A percentile compares a stretch with the other conserved stretches of the same genome.
Conservation (phyloP, 2,797 vertebrate genomes). For the Labroides dimidiatus region DNA sequence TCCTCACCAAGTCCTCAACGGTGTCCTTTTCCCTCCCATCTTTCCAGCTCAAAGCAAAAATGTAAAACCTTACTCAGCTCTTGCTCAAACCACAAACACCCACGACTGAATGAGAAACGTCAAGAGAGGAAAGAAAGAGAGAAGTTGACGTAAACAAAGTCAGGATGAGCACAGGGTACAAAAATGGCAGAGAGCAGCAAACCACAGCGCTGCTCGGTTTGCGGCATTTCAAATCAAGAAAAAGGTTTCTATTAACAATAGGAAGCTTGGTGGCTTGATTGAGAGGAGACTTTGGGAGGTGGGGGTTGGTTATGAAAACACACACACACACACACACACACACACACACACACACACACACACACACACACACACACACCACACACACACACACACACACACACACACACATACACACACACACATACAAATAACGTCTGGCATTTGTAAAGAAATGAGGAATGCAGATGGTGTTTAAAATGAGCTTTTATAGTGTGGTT, state of each 20-base stretch:
- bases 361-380: too few relatives aligned
- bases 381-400: too few relatives aligned
- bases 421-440: constrained; percentile 47
- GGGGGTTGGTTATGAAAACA: constrained; percentile 35
- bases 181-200: constrained; percentile 30
- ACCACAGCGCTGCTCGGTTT: constrained; percentile 18
- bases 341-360: too few relatives aligned
- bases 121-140: constrained; percentile 10
- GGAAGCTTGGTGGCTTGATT: constrained; percentile 45
- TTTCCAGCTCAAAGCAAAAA: constrained; percentile 38
- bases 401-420: neutral
- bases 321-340: constrained; percentile 33
- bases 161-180: constrained; percentile 19
- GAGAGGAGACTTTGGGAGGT: constrained; percentile 26
- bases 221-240: constrained; percentile 43
- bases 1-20: neutral
- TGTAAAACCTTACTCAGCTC: constrained; percentile 32
- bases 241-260: constrained; percentile 42
- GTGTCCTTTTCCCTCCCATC: constrained; percentile 22
- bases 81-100: constrained; percentile 33
- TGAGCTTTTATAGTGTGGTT: constrained; percentile 71
- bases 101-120: constrained; percentile 20
- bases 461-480: constrained; percentile 76
- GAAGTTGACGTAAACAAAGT: constrained; percentile 38
- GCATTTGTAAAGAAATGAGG: constrained; percentile 55